Evolutionary conservation across 1,140 invertebrate species (phyloP), one percentile per base, ranked within the genome.

Genomic region (Lepidurus arcticus): DNA sequence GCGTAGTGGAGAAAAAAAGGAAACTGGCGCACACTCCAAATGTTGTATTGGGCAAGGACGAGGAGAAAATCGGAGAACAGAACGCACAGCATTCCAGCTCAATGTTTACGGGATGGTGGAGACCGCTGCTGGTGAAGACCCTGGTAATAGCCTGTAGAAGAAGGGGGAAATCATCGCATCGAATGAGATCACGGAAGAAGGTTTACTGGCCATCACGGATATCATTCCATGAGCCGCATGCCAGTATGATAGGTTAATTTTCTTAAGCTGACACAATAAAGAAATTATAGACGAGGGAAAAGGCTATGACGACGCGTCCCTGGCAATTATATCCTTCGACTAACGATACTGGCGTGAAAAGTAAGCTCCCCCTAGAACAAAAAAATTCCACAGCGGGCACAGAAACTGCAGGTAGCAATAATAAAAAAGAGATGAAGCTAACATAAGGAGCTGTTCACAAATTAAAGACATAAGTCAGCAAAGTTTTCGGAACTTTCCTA

Each of bases 61-160:
- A 65, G 9, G 53, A 21, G 13, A 65, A 21, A 65, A 34, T 34
- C 45, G 45, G 53, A 65, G 9, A 65, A 65, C 34, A 34, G 53
- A 65, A 47, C 16, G 45, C 45, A 10, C 53, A 65, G 0, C 21
- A 21, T 47, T 47, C 53, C 34, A 34, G 34, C 34, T 65, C 21
- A 65, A 21, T 9, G 53, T 65, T 65, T 65, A 7, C 21, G 53
- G 21, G 16, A 65, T n/a, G 16, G 16, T 21, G 53, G n/a, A n/a
- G 53, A 7, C 21, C 53, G 53, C 76, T 65, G 45, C 44, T 76
- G 76, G n/a, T 76, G 76, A 65, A 53, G 44, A 7, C 76, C 76
- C 53, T 76, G 76, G 44, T 53, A 76, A 24, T 76, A 47, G 9
- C 76, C 76, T 76, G 44, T 0, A 76, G 21, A 47, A 76, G 11